Evolutionary conservation across 2,797 vertebrate genomes (phyloP), one percentile per base, ranked within the genome.

Genomic region (Chaetodon trifasciatus): DNA sequence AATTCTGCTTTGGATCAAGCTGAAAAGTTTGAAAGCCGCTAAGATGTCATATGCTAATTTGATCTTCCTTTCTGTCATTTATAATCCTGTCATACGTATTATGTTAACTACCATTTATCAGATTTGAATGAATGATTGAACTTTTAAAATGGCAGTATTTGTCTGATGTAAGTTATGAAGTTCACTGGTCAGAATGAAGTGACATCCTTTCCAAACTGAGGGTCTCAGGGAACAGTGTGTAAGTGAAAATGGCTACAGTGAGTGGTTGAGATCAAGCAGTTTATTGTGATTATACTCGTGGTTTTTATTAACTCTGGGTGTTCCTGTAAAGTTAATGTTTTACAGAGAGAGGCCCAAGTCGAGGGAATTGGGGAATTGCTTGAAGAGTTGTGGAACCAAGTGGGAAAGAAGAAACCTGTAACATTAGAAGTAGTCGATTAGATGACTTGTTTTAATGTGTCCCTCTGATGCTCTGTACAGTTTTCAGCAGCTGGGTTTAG

Each of bases 321-420:
- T 66, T 61, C 23, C 49, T 67, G 42, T 8, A 42, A 39, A 37
- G n/a, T 21, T 52, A 24, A 76, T 49, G 11, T 52, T 74, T 83
- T 40, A 56, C 8, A 46, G 35, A 76, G 47, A n/a, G 5, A 79
- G 23, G 28, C 8, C 24, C 8, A 13, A 61, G 9, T 32, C 6
- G n/a, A 39, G 21, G 35, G 57, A 80, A 50, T 63, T 63, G 6
- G 28, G 12, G 49, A 78, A 44, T 32, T 17, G 10, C 42, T 84
- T 32, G 7, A 64, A 75, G 8, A 73, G 69, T 49, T 39, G 40
- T 19, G 8, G 12, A 76, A 24, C 61, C 28, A 23, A 61, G 46
- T n/a, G 35, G 17, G 42, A 72, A 67, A 73, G 65, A 44, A 63
- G 24, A 85, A 74, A 57, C 50, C 78, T 60, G 23, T 78, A 53